Conservation (phyloP, 2,797 vertebrate genomes). For the Premnoplex brunnescens region DNA sequence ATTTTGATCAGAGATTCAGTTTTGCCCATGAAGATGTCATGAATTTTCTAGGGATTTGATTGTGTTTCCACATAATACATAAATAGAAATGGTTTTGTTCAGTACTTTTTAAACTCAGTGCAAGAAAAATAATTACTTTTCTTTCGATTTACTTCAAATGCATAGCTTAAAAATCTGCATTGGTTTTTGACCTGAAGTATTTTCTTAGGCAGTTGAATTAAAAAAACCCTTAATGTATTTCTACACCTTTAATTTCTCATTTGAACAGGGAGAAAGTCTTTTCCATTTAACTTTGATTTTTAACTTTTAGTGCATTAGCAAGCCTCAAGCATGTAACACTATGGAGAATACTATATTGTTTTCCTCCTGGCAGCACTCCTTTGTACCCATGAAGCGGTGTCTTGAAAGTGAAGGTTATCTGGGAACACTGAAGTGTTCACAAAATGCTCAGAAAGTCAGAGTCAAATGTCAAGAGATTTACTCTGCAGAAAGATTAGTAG, state of each 20-base stretch:
- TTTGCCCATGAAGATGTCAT: background rate
- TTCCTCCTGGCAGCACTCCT: background rate
- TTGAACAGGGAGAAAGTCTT: background rate
- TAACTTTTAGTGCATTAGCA: background rate
- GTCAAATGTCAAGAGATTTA: background rate
- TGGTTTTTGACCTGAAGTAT: background rate
- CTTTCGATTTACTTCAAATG: background rate
- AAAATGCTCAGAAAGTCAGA: background rate
- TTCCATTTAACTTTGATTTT: background rate
- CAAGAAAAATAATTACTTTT: background rate
- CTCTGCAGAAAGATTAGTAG: background rate
- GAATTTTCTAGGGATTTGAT: background rate
- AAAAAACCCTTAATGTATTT: background rate
- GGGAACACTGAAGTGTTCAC: background rate
- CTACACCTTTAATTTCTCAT: background rate
- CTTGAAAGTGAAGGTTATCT: background rate
- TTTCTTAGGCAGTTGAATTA: background rate
- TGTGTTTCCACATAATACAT: background rate
- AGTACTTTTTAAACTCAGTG: background rate
- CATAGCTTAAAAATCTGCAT: background rate
- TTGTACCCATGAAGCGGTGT: background rate
- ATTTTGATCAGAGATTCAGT: background rate
- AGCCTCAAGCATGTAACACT: background rate
- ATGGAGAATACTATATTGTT: background rate
- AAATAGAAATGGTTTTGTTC: background rate